Evolutionary conservation across 1,140 invertebrate species (phyloP).

Genomic region (Diplogasteroides magnus): DNA sequence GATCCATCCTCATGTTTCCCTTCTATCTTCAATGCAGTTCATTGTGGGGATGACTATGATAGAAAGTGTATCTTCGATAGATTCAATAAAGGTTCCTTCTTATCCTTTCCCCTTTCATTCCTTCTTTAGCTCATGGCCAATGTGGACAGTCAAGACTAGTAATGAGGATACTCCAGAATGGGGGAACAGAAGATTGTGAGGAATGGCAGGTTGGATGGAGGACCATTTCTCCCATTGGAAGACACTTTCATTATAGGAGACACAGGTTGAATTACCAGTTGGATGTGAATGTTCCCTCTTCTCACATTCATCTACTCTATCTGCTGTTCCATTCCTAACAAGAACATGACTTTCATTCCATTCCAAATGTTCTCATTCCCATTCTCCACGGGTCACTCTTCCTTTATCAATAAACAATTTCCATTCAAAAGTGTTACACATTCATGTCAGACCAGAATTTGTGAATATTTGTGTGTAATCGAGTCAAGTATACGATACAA

Average conservation of each 20-base stretch:
- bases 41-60: background rate
- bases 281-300: background rate
- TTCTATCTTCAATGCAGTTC: background rate
- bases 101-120: background rate
- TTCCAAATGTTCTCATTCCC: background rate
- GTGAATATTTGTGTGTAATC: no score
- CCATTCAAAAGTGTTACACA: no score
- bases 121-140: background rate
- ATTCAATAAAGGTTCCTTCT: background rate
- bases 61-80: background rate
- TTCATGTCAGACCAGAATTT: no score
- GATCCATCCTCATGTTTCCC: background rate
- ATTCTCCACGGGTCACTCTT: background rate
- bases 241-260: background rate
- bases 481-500: no score
- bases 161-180: background rate
- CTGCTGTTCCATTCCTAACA: background rate
- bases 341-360: background rate
- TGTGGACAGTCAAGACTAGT: background rate
- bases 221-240: background rate
- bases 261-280: background rate
- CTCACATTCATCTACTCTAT: background rate
- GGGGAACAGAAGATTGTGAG: background rate
- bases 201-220: background rate
- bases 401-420: no score